Conservation (phyloP, 2,888 invertebrate species). For the Yponomeuta cagnagella region DNA sequence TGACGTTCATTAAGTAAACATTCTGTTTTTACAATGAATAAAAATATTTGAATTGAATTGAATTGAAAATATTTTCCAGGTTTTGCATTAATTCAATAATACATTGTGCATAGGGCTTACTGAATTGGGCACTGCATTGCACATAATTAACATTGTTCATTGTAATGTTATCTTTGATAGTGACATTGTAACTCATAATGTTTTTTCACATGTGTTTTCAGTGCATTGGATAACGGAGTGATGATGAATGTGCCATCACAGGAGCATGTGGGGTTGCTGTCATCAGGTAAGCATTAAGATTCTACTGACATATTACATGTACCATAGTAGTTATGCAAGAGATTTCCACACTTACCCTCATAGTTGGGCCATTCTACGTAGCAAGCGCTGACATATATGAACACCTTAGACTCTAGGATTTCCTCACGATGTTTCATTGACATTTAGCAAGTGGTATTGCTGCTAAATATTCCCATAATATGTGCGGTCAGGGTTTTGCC, state of each 20-base stretch:
- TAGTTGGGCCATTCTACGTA: neutral
- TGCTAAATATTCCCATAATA: too few species aligned
- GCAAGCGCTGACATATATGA: neutral
- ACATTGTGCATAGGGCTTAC: too few species aligned
- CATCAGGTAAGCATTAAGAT: constrained; percentile 46
- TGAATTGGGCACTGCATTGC: too few species aligned
- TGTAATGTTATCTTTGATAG: too few species aligned
- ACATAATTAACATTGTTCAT: too few species aligned
- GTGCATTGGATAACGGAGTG: neutral
- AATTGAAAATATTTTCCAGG: too few species aligned
- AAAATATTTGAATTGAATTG: too few species aligned
- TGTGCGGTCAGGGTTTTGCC: too few species aligned
- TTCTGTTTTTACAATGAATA: too few species aligned
- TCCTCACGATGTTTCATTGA: neutral
- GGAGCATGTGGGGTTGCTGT: constrained; percentile 55
- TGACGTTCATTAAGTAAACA: too few species aligned
- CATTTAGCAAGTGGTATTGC: neutral
- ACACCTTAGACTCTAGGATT: neutral
- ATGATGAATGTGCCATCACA: constrained; percentile 45
- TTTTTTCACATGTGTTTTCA: neutral
- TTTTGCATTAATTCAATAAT: too few species aligned
- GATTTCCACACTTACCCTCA: neutral
- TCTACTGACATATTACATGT: neutral
- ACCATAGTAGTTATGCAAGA: neutral
- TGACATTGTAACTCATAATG: too few species aligned